phyloP scores from a whole-genome alignment of 1,140 invertebrate species.

The Zaprionus ornatus region DNA sequence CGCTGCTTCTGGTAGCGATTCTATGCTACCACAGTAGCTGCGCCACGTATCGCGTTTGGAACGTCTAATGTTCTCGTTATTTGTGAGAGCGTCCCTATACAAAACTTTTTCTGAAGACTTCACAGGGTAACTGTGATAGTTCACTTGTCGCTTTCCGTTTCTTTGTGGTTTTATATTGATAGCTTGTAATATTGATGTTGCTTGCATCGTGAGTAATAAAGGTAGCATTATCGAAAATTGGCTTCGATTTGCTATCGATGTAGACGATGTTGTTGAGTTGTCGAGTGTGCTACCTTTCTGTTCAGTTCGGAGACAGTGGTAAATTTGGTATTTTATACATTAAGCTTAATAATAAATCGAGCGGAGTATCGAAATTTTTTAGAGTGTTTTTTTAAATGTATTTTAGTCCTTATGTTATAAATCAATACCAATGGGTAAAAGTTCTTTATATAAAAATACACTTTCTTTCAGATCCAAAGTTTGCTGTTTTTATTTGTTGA shows the following conservation, averaged over 20 bases:
- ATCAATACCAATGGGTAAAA: too few relatives aligned
- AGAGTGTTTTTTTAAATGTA: too few relatives aligned
- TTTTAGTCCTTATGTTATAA: too few relatives aligned
- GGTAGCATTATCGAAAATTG: slow-evolving; percentile 11
- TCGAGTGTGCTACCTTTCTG: slow-evolving; percentile 85
- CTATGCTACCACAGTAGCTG: too few relatives aligned
- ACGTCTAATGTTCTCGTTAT: too few relatives aligned
- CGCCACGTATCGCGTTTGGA: too few relatives aligned
- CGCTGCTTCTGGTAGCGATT: too few relatives aligned
- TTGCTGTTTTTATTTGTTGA: too few relatives aligned
- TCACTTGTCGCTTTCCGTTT: slow-evolving; percentile 84
- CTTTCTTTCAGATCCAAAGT: too few relatives aligned
- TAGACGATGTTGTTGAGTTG: slow-evolving; percentile 25
- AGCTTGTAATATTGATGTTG: not conserved
- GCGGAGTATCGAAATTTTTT: slow-evolving; percentile 93
- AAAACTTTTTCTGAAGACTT: slow-evolving; percentile 93
- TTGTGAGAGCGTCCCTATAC: too few relatives aligned
- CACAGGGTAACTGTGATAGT: slow-evolving; percentile 89
- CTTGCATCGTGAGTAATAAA: not conserved
- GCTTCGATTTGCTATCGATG: slow-evolving; percentile 21
- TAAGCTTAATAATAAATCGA: slow-evolving; percentile 93
- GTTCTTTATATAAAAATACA: too few relatives aligned
- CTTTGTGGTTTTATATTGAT: slow-evolving; percentile 32
- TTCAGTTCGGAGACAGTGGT: slow-evolving; percentile 89
- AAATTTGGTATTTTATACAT: slow-evolving; percentile 87